These are phyloP conservation scores for Anorthoa munda DNA, from an alignment of 2,888 invertebrate genomes.

Conservation along the genomic window DNA sequence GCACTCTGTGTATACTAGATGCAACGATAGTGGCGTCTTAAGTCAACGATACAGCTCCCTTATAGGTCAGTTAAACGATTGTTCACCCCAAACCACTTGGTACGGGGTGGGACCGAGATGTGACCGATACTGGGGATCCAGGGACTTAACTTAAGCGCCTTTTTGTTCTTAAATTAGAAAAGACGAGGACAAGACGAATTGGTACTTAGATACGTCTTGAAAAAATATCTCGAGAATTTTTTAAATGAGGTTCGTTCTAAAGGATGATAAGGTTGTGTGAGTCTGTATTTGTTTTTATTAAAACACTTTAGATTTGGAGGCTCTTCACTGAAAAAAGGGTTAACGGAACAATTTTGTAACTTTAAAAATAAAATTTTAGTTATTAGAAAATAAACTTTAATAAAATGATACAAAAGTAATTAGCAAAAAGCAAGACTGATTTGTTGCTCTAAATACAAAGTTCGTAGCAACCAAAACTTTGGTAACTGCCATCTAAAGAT, in stretches of 20 bases:
- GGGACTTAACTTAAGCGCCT: conserved; percentile 60
- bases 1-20: conserved; percentile 75
- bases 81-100: conserved; percentile 79
- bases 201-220: conserved; percentile 8
- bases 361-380: no score
- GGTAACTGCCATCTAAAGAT: no score
- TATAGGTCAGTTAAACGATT: conserved; percentile 86
- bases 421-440: no score
- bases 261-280: not conserved
- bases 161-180: conserved; percentile 75
- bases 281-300: not conserved
- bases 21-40: conserved; percentile 73
- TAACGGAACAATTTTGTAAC: no score
- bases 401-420: no score
- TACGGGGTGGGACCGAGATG: conserved; percentile 82
- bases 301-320: no score
- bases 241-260: not conserved
- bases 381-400: no score
- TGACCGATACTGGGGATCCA: conserved; percentile 80
- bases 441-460: no score
- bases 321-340: no score
- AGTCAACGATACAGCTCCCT: conserved; percentile 72
- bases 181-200: conserved; percentile 62
- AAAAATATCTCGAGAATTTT: conserved; percentile 21
- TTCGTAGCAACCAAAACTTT: no score